Percentiles rank a stretch among this genome's conserved stretches.
Evolutionary conservation across 2,888 invertebrate species (phyloP).

Genomic region (Rapana venosa): DNA sequence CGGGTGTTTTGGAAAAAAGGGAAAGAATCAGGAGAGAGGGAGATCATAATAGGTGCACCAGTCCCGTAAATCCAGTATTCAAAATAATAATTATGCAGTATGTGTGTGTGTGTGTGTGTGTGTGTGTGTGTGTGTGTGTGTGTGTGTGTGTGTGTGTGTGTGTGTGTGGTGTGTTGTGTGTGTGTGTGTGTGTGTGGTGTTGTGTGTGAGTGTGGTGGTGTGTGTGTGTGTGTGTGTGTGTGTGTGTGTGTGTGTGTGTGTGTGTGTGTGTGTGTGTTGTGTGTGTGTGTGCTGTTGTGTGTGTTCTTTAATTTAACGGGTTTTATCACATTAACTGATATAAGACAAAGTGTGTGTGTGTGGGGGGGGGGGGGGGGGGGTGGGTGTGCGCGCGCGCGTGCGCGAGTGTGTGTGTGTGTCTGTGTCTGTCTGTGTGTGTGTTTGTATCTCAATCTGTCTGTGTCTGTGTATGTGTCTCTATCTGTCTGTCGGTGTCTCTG

Average conservation of each 20-base stretch:
- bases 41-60: no score
- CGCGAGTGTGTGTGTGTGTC: neutral
- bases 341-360: slow-evolving; percentile 15
- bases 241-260: neutral
- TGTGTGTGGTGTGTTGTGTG: no score
- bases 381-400: neutral
- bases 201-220: neutral
- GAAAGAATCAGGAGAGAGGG: no score
- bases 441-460: neutral
- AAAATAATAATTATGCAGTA: no score
- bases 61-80: no score
- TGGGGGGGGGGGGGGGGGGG: neutral
- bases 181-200: neutral
- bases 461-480: neutral
- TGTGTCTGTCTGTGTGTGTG: neutral
- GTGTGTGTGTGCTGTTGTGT: no score
- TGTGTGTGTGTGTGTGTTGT: neutral
- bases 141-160: no score
- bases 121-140: slow-evolving; percentile 10
- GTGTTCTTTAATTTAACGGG: no score
- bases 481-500: neutral
- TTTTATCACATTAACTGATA: no score
- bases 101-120: slow-evolving; percentile 5
- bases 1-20: neutral
- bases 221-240: neutral